Conservation (phyloP, 2,888 invertebrate species). For the Pasiphila rectangulata region DNA sequence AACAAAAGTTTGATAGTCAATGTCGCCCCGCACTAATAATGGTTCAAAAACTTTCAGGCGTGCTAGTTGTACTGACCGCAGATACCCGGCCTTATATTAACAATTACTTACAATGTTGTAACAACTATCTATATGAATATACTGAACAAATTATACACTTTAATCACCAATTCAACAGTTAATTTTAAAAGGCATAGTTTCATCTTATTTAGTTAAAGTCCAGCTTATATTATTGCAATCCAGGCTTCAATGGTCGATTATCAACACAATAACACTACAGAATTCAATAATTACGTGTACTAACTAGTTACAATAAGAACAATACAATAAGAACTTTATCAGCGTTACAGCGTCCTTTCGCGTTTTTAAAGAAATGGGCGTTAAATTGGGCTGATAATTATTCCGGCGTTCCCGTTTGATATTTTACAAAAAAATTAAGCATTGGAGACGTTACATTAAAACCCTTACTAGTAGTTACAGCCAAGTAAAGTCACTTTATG, state of each 20-base stretch:
- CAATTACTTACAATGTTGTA: slow-evolving; percentile 2
- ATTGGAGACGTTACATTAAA: slow-evolving; percentile 6
- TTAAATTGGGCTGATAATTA: slow-evolving; percentile 13
- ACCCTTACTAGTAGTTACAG: slow-evolving; percentile 19
- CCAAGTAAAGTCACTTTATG: slow-evolving; percentile 21
- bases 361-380: slow-evolving; percentile 34
- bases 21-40: neutral
- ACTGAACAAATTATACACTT: slow-evolving; percentile 15
- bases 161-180: slow-evolving; percentile 24
- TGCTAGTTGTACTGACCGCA: slow-evolving; percentile 1
- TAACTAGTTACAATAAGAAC: slow-evolving; percentile 48
- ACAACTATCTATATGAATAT: slow-evolving; percentile 9
- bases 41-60: neutral
- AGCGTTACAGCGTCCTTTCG: slow-evolving; percentile 51
- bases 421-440: slow-evolving; percentile 17
- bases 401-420: slow-evolving; percentile 3
- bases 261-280: slow-evolving; percentile 29
- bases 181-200: slow-evolving; percentile 29
- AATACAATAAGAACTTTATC: slow-evolving; percentile 41
- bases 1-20: neutral
- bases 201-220: slow-evolving; percentile 7
- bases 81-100: neutral
- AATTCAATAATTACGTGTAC: slow-evolving; percentile 44
- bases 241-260: slow-evolving; percentile 12
- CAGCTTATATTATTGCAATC: slow-evolving; percentile 15